Evolutionary conservation across 2,888 invertebrate species (phyloP).

Genomic region (Mystacides longicornis): DNA sequence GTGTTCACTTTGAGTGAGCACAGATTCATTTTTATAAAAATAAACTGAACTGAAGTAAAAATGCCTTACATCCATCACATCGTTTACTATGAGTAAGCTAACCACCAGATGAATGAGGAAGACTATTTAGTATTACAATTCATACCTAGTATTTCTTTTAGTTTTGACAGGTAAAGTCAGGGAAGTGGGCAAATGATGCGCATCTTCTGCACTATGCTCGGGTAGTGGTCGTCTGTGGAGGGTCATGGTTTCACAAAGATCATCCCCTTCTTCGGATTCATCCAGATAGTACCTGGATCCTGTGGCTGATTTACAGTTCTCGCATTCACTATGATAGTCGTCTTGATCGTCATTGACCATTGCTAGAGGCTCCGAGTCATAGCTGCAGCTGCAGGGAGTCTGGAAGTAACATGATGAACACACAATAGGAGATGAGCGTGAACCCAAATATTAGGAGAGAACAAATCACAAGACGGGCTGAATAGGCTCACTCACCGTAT

Average conservation of each 20-base stretch:
- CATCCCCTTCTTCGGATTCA: conserved; percentile 50
- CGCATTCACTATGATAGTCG: conserved; percentile 77
- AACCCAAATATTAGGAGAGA: not conserved
- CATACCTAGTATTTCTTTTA: conserved; percentile 25
- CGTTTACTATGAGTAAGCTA: too few species aligned
- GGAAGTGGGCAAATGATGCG: conserved; percentile 33
- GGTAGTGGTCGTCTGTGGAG: conserved; percentile 50
- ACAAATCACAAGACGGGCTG: not conserved
- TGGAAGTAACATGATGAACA: conserved; percentile 27
- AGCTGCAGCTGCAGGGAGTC: conserved; percentile 48
- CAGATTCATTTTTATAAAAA: too few species aligned
- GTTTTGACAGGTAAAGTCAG: conserved; percentile 25
- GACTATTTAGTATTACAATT: too few species aligned
- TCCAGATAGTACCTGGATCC: conserved; percentile 59
- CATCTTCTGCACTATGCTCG: conserved; percentile 36
- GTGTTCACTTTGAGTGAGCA: too few species aligned
- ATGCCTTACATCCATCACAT: too few species aligned
- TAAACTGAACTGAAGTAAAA: too few species aligned
- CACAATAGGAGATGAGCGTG: not conserved
- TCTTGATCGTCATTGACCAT: conserved; percentile 35
- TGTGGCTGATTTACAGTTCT: conserved; percentile 74
- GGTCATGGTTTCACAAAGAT: conserved; percentile 61
- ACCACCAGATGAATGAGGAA: too few species aligned
- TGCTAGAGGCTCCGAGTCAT: conserved; percentile 34
- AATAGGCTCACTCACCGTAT: conserved; percentile 15